Evolutionary conservation across 2,797 vertebrate genomes (phyloP), one percentile per base, ranked within the genome.

Genomic region (Lithobates pipiens): DNA sequence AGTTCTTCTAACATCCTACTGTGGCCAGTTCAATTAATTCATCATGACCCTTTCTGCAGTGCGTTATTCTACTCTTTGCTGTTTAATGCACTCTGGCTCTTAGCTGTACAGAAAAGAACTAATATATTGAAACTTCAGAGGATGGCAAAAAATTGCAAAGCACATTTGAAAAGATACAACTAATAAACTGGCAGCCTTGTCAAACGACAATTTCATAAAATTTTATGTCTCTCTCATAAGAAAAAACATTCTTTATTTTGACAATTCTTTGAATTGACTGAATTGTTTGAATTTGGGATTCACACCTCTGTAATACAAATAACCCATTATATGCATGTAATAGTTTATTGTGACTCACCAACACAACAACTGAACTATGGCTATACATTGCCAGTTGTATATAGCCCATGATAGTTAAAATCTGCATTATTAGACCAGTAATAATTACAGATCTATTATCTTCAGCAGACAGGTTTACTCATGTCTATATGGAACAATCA

Each of bases 1-100:
- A 67, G 65, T 25, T n/a, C 44, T 23, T 70, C 65, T n/a, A 72
- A 61, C 46, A 34, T 73, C 29, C 57, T 65, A 73, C 57, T 79
- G 76, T 76, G 46, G 70, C 67, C 83, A 61, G 75, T 79, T 79
- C 70, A 85, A 85, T 85, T 46, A 73, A 85, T 79, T 79, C 39
- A 50, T 73, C 68, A 10, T 72, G 68, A 72, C 44, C 83, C 68
- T 78, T 57, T 85, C 83, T 85, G 83, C 69, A 85, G 69, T 85
- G 70, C 61, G 75, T 79, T 85, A 79, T 67, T 29, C 69, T 61
- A 39, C 39, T 36, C 68, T 79, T 42, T 85, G 70, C 70, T 67
- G 29, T 34, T 7, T 25, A 21, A 68, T 39, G 57, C 15, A 18
- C 80, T 39, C 34, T 80, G 61, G 32, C 42, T 34, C 69, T 83